These are phyloP conservation scores for Polypterus senegalus DNA, from an alignment of 2,113 vertebrate genomes.

Conservation along the genomic window DNA sequence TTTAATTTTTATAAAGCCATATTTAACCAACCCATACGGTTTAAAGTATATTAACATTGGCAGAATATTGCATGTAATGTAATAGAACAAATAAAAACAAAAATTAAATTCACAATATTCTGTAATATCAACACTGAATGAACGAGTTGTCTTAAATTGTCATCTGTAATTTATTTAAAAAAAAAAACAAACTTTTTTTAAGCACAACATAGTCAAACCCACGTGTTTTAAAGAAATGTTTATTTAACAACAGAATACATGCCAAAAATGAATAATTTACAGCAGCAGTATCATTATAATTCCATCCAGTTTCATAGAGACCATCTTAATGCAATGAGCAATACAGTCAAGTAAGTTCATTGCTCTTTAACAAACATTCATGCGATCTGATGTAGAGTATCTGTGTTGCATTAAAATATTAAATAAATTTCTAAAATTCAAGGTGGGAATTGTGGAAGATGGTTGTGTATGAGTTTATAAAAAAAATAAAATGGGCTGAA, in stretches of 20 bases:
- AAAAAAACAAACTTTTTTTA: constrained; percentile 7
- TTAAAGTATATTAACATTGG: too few relatives aligned
- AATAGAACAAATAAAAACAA: too few relatives aligned
- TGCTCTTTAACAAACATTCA: constrained; percentile 36
- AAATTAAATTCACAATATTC: too few relatives aligned
- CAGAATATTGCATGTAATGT: too few relatives aligned
- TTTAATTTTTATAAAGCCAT: too few relatives aligned
- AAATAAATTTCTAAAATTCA: constrained; percentile 40
- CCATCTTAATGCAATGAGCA: constrained; percentile 51
- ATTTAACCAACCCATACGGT: too few relatives aligned
- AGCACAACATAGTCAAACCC: constrained; percentile 38
- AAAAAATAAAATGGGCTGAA: constrained; percentile 34
- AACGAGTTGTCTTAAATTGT: too few relatives aligned
- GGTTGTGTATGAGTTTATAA: constrained; percentile 31
- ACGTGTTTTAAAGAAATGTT: constrained; percentile 82
- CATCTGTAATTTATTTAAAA: constrained; percentile 2
- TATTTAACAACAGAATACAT: constrained; percentile 96
- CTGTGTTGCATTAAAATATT: constrained; percentile 41
- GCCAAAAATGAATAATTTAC: constrained; percentile 85
- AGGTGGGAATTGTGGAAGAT: constrained; percentile 21
- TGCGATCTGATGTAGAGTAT: constrained; percentile 35
- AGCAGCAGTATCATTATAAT: constrained; percentile 73
- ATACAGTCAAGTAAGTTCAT: constrained; percentile 49
- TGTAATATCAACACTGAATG: too few relatives aligned
- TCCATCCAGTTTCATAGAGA: constrained; percentile 58